Conservation (phyloP, 2,797 vertebrate species). For the Micropoecilia bifurca region DNA sequence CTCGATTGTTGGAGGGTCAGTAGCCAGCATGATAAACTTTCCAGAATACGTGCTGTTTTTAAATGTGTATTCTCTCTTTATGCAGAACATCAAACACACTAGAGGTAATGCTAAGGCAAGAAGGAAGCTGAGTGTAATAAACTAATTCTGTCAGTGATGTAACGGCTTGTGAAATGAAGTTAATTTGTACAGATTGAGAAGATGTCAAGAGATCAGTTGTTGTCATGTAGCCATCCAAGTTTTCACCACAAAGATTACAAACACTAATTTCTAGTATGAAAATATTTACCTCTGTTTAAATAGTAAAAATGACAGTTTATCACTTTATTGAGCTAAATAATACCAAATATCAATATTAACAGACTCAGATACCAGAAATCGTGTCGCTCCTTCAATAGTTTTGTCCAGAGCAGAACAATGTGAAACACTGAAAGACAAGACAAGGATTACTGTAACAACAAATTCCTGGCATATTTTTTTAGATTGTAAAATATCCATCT, state of each 20-base stretch:
- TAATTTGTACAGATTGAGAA: conserved; percentile 51
- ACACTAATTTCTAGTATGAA: conserved; percentile 51
- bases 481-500: not conserved
- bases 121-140: conserved; percentile 15
- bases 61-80: conserved; percentile 39
- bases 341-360: not conserved
- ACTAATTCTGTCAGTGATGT: conserved; percentile 15
- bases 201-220: conserved; percentile 57
- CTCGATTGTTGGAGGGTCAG: conserved; percentile 20
- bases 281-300: conserved; percentile 45
- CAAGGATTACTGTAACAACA: not conserved
- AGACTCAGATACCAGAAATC: not conserved
- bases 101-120: conserved; percentile 16
- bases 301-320: not conserved
- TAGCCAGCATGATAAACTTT: conserved; percentile 13
- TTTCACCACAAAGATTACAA: conserved; percentile 48
- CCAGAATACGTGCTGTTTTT: conserved; percentile 27
- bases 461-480: not conserved
- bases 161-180: conserved; percentile 40
- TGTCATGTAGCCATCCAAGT: conserved; percentile 50
- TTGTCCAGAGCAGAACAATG: not conserved
- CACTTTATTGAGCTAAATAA: not conserved
- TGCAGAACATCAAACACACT: conserved; percentile 34
- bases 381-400: not conserved
- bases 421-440: not conserved